Evolutionary conservation across 2,113 vertebrate species (phyloP), one percentile per base, ranked within the genome.

Genomic region (Xiphorhynchus elegans): DNA sequence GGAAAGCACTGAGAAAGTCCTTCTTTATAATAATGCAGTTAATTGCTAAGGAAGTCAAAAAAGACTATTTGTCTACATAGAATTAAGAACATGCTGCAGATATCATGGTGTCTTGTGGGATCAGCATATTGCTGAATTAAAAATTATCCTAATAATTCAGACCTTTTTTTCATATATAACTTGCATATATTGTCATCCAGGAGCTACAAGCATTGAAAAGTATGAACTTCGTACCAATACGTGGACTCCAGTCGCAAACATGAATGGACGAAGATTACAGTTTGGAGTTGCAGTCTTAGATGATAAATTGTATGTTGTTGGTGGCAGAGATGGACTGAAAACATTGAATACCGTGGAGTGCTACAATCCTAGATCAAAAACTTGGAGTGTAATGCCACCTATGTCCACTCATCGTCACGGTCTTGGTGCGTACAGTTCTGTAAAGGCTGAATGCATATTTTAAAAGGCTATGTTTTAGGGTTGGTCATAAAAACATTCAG

Each of bases 351-450:
- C 99, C 2, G 99, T 99, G 84, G 99, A 99, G 92, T 99, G 99
- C 96, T 99, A 99, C 97, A 99, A 99, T 92, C 99, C 99, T 12
- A 98, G 98, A 96, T 99, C 98, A 72, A 99, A 99, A 97, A 98
- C 98, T 24, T 99, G 99, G 99, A 99, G 99, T 49, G 98, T 99
- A 94, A 99, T 99, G 99, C 99, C 99, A 10, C 99, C 99, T 29
- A 99, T 99, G 99, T 99, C 99, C 67, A 99, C 99, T 24, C 99
- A 99, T 90, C 98, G 99, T 83, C 99, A 99, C 3, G 99, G 99
- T 63, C 98, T 99, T 53, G 99, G 99, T 99, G 97, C 80, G 98
- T 90, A 82, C 26, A 31, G 29, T 63, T 59, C 18, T 74, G 44
- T 80, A 72, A 47, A 77, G 39, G 20, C 17, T 79, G 16, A 75